Percentiles rank a stretch among this genome's conserved stretches.
phyloP scores from a whole-genome alignment of 2,888 invertebrate species.

The Resseliella maxima region DNA sequence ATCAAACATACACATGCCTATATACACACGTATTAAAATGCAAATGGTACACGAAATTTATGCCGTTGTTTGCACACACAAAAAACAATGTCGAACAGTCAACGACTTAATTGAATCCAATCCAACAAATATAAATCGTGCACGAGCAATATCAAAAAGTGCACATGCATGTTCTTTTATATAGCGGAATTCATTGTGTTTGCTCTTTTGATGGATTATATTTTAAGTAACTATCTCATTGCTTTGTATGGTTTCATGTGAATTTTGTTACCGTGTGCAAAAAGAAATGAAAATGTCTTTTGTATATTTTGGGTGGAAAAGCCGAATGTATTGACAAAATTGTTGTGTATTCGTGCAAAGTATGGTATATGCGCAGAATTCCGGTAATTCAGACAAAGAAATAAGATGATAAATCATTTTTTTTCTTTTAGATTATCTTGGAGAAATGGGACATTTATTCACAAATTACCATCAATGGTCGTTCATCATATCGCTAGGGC shows the following conservation, averaged over 20 bases:
- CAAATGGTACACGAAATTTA: background rate
- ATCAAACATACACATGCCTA: background rate
- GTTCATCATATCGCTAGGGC: too few species aligned
- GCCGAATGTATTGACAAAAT: too few species aligned
- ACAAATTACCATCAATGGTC: too few species aligned
- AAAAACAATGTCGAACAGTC: slow-evolving; percentile 6
- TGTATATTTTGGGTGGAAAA: too few species aligned
- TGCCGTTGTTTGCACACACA: background rate
- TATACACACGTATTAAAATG: slow-evolving; percentile 2
- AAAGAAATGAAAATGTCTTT: too few species aligned
- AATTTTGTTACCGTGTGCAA: background rate
- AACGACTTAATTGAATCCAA: slow-evolving; percentile 31
- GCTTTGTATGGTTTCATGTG: background rate
- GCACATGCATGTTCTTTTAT: background rate
- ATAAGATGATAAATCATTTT: too few species aligned
- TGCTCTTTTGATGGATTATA: slow-evolving; percentile 29
- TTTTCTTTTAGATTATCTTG: too few species aligned
- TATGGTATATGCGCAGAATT: too few species aligned
- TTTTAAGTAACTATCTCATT: background rate
- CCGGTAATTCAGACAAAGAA: too few species aligned
- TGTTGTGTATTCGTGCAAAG: too few species aligned
- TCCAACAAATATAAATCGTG: background rate
- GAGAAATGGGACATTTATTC: too few species aligned
- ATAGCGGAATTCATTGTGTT: background rate
- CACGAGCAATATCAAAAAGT: background rate